Conservation (phyloP, 1,140 invertebrate genomes). For the Cydia splendana region DNA sequence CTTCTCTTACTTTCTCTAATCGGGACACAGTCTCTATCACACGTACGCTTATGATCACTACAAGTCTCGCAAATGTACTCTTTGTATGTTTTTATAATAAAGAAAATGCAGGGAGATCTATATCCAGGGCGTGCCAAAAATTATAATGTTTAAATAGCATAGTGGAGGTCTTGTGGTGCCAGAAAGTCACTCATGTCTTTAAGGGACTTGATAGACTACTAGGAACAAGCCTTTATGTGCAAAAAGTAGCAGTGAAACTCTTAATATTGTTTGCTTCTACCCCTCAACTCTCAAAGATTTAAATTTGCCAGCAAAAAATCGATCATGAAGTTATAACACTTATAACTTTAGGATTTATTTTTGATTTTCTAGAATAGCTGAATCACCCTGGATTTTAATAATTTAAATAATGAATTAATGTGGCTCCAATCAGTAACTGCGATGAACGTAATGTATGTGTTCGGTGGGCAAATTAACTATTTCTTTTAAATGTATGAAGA, state of each 20-base stretch:
- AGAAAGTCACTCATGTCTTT: too few relatives aligned
- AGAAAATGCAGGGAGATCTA: slow-evolving; percentile 43
- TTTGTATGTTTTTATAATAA: slow-evolving; percentile 34
- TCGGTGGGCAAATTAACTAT: slow-evolving; percentile 44
- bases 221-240: too few relatives aligned
- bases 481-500: slow-evolving; percentile 30
- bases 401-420: slow-evolving; percentile 12
- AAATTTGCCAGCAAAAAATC: too few relatives aligned
- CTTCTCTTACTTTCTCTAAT: slow-evolving; percentile 31
- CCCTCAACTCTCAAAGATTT: too few relatives aligned
- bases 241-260: too few relatives aligned
- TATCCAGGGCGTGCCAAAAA: slow-evolving; percentile 33
- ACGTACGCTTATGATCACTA: slow-evolving; percentile 59
- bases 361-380: too few relatives aligned
- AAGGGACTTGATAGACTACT: too few relatives aligned
- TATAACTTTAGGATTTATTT: too few relatives aligned
- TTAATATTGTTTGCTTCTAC: too few relatives aligned
- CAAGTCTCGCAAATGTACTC: slow-evolving; percentile 43
- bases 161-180: too few relatives aligned
- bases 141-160: not conserved
- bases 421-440: not conserved
- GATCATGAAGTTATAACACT: too few relatives aligned
- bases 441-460: slow-evolving; percentile 16
- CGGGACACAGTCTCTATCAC: slow-evolving; percentile 57
- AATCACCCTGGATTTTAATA: slow-evolving; percentile 22